These are phyloP conservation scores for Uropsilus gracilis DNA, from an alignment of 2,113 vertebrate genomes.

Conservation along the genomic window DNA sequence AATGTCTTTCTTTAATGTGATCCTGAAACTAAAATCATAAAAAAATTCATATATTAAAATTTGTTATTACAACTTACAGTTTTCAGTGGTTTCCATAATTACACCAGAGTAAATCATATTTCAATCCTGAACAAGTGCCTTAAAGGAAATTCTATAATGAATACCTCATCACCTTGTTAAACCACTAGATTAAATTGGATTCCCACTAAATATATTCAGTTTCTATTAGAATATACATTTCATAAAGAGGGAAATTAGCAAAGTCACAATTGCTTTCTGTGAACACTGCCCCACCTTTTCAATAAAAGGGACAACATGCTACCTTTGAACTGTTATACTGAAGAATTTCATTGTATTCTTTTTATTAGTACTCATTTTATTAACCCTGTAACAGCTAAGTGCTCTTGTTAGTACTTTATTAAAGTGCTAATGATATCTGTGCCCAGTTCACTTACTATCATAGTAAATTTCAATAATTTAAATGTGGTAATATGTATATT, in stretches of 20 bases:
- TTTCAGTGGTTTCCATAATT: neutral
- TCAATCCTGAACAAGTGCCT: constrained; percentile 12
- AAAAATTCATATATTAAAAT: neutral
- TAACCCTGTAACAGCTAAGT: constrained; percentile 13
- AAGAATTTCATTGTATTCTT: constrained; percentile 44
- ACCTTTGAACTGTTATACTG: neutral
- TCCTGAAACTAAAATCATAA: constrained; percentile 34
- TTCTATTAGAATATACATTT: neutral
- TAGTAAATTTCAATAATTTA: constrained; percentile 30
- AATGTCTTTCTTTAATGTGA: neutral
- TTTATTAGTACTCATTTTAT: constrained; percentile 15
- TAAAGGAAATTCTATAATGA: constrained; percentile 21
- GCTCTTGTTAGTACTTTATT: constrained; percentile 31
- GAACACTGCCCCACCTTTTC: constrained; percentile 45
- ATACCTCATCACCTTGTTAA: constrained; percentile 55
- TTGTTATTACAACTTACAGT: neutral
- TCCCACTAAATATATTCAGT: constrained; percentile 2
- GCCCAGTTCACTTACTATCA: neutral
- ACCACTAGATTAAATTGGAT: neutral
- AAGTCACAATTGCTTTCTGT: constrained; percentile 30
- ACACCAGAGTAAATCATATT: constrained; percentile 18
- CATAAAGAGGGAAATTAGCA: constrained; percentile 20
- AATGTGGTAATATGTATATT: neutral
- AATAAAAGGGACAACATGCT: constrained; percentile 31
- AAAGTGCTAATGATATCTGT: neutral